Evolutionary conservation across 1,140 invertebrate genomes (phyloP).

Genomic region (Lepidurus packardi): DNA sequence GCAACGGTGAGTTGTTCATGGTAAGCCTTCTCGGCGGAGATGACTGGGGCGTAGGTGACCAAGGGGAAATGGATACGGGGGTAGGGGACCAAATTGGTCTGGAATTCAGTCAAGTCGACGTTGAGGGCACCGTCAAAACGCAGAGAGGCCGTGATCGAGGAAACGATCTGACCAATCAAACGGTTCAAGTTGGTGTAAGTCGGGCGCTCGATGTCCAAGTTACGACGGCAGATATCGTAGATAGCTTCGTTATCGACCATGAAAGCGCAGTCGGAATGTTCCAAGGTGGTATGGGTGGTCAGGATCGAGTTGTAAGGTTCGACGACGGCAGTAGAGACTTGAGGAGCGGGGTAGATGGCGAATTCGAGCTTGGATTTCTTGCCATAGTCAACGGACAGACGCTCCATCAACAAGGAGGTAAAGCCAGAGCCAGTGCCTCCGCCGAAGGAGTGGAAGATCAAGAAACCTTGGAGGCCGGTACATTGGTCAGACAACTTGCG

Average conservation of each 20-base stretch:
- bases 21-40: slow-evolving; percentile 79
- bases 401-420: slow-evolving; percentile 79
- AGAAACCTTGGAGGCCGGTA: slow-evolving; percentile 69
- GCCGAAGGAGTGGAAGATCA: slow-evolving; percentile 86
- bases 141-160: slow-evolving; percentile 79
- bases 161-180: slow-evolving; percentile 77
- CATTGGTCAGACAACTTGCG: slow-evolving; percentile 79
- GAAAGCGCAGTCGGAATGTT: slow-evolving; percentile 76
- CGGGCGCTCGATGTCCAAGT: slow-evolving; percentile 78
- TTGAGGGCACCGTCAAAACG: slow-evolving; percentile 83
- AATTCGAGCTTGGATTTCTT: slow-evolving; percentile 87
- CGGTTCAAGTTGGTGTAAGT: slow-evolving; percentile 73
- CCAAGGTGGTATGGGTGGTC: slow-evolving; percentile 73
- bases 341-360: slow-evolving; percentile 81
- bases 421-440: slow-evolving; percentile 85
- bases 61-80: slow-evolving; percentile 77
- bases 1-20: slow-evolving; percentile 74
- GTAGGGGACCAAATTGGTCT: slow-evolving; percentile 77
- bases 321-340: slow-evolving; percentile 72
- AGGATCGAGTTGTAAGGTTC: slow-evolving; percentile 83
- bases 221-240: slow-evolving; percentile 83
- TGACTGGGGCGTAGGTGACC: slow-evolving; percentile 77
- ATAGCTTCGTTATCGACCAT: slow-evolving; percentile 73
- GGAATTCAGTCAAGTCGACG: slow-evolving; percentile 82
- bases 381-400: slow-evolving; percentile 79